Evolutionary conservation across 2,113 vertebrate genomes (phyloP), one percentile per base, ranked within the genome.

Genomic region (Trogon melanurus): DNA sequence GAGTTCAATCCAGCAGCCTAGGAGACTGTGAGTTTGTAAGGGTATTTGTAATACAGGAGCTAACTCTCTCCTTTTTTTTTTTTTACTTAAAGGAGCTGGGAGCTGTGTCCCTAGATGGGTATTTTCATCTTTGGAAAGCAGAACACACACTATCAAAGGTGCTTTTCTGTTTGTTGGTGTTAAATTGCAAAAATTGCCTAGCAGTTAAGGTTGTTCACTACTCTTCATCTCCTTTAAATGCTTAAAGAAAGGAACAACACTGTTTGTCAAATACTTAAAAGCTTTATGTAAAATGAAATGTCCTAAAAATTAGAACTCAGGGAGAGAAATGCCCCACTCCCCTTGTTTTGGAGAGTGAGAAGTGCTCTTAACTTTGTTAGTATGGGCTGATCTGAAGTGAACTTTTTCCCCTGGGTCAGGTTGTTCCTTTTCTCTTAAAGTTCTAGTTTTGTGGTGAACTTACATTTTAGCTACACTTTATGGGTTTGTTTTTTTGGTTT

Each of bases 71-170:
- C 27, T 10, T n/a, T 91, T 75, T 45, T 94, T 88, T 73, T 88
- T 73, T 75, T 51, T 61, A 89, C 34, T 70, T 94, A 38, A 66
- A 99, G 99, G 99, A 99, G 87, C 92, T 99, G 86, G 99, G 99
- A 96, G 99, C 99, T 45, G 99, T 99, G 32, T 99, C 99, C 45
- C 78, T 99, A 90, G 99, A 99, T 97, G 99, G 99, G 11, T 99
- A 99, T 97, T 99, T 99, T 96, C 99, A 99, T 97, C 98, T 99
- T 74, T 99, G 99, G 99, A 99, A 99, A 96, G 99, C 99, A 50
- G 99, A 99, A 93, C 98, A 99, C 89, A 99, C 98, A 6, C 94
- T 99, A 38, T 98, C 98, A 96, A 99, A 99, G 99, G 99, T 99
- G 64, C 79, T 94, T 89, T 94, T 79, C 51, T 84, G 4, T 91